Evolutionary conservation across 1,140 invertebrate genomes (phyloP), one percentile per base, ranked within the genome.

Genomic region (Chlorops oryzae): DNA sequence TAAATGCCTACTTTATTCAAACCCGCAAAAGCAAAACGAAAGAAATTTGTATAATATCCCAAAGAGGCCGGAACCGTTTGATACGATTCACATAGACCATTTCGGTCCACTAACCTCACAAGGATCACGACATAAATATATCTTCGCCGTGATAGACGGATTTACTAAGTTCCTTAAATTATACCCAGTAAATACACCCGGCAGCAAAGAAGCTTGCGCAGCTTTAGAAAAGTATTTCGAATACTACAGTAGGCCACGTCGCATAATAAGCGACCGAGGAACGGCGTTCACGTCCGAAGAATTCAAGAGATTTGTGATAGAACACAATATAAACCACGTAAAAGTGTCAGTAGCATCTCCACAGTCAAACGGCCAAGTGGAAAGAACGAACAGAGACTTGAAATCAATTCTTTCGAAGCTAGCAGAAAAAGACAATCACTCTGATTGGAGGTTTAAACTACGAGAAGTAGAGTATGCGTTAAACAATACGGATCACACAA

Each of bases 131-230:
- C n/a, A n/a, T n/a, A n/a, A n/a, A n/a, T n/a, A n/a, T n/a, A n/a
- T 61, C 59, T 42, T 73, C 77, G 50, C 66, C 64, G 44, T 77
- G 0, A 74, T 72, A 43, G 54, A 72, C 50, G 57, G 63, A 37
- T 67, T 52, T 41, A 52, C 50, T 18, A 55, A 49, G 40, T 53
- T 53, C 44, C 18, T 22, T 2, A 53, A 39, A 17, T 35, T 53
- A 10, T 53, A 44, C 32, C 24, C 51, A n/a, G 46, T 48, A 7
- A 37, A 27, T 2, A 43, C 49, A 12, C 54, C 58, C 9, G 41
- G 37, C 15, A 35, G 47, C 21, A 58, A 59, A 39, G 58, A 62
- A 6, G 46, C 59, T 21, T 57, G 67, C 17, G 55, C 52, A 3
- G 25, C 58, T 9, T 50, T 65, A 9, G 47, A 46, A 47, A 22